A percentile compares a stretch with the other conserved stretches of the same genome.
These are phyloP conservation scores for Parazoanthus atlanticus DNA, from an alignment of 92 coral and sea anemone species.

Conservation along the genomic window DNA sequence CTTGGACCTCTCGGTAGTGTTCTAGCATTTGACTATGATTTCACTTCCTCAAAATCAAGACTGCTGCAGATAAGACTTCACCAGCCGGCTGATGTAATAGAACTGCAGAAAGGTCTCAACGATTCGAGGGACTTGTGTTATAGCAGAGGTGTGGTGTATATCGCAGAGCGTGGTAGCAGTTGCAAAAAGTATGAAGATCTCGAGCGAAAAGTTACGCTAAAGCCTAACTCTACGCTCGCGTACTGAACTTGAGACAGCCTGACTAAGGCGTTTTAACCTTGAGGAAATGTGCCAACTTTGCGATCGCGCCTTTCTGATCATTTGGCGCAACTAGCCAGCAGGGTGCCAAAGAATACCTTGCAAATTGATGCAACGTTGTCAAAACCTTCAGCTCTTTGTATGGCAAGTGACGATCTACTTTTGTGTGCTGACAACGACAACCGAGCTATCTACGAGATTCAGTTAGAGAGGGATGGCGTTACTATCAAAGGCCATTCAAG, in stretches of 20 bases:
- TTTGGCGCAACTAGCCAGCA: neutral
- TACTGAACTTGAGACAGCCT: no score
- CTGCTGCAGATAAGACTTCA: neutral
- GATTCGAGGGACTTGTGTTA: neutral
- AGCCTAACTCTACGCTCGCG: neutral
- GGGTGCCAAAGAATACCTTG: neutral
- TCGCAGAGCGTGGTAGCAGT: neutral
- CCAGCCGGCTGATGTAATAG: neutral
- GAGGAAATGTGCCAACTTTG: no score
- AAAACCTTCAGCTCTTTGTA: constrained; percentile 24
- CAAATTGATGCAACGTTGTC: neutral
- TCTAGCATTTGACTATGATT: neutral
- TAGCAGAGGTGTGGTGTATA: neutral
- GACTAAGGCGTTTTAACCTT: neutral
- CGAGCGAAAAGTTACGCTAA: neutral
- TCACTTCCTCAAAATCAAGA: neutral
- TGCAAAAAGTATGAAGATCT: neutral
- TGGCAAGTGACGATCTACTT: constrained; percentile 43
- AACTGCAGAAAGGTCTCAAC: neutral
- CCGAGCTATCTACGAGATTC: constrained; percentile 10
- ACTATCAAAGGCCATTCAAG: constrained; percentile 28
- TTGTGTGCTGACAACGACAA: constrained; percentile 9
- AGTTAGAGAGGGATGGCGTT: constrained; percentile 36
- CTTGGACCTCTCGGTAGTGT: neutral
- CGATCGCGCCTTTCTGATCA: neutral